Base-by-base conservation (phyloP, 2,797 vertebrate genomes). In the Amblyopsis hoosieri region DNA sequence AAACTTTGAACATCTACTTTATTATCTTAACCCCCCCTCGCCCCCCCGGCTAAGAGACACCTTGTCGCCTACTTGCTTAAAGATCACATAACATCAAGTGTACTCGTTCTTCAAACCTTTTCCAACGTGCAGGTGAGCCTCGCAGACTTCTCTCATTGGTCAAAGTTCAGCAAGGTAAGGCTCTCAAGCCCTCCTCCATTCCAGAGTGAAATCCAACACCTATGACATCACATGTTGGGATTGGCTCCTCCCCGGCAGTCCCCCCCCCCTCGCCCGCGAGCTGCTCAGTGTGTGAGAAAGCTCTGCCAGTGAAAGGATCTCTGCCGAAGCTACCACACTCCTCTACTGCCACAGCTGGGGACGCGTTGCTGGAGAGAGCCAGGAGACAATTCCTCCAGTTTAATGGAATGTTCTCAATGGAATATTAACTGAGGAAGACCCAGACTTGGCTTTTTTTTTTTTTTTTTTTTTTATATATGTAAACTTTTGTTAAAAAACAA, bases 271-370 rank as follows among this genome's bases (percentile, higher is more conserved):
- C 19, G 23, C 23, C 23, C 45, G 60, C 75, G 71, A 80, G 57
- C 78, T 19, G 60, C 79, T 89, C 87, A 91, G 88, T 91, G 79
- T 86, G 89, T 89, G 90, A 90, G 86, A 84, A 79, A 85, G 86
- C 90, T 72, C 76, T 80, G 87, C 78, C 86, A 81, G 78, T 74
- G 82, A 85, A 72, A 86, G 87, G 88, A 87, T 84, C 87, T 82
- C 83, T 88, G 81, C 67, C 64, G 50, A 61, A 79, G 78, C 83
- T 69, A 42, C 69, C 58, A 74, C 83, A 67, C 66, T 65, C 66
- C 83, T 79, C 71, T 49, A 65, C 31, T 82, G 81, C 81, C 85
- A 84, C 82, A 84, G 84, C 87, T 89, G 87, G 88, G 87, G 81
- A 84, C 76, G 10, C 72, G 81, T 67, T 64, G 62, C 81, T 13